phyloP scores from a whole-genome alignment of 2,888 invertebrate genomes.

The Cheiracanthium punctorium region DNA sequence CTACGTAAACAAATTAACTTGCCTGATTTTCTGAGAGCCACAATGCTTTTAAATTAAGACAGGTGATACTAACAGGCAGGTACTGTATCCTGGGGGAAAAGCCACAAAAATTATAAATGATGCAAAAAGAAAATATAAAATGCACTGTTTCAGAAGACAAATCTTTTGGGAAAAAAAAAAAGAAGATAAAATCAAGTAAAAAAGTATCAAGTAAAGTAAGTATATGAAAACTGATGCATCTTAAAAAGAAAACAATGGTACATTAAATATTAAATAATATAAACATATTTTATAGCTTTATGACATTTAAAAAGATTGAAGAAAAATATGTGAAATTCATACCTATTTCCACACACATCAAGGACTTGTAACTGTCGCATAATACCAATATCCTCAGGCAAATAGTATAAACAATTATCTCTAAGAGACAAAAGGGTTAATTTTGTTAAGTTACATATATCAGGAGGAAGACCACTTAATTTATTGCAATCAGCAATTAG shows the following conservation, averaged over 20 bases:
- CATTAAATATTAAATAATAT: not conserved
- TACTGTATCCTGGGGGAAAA: conserved; percentile 91
- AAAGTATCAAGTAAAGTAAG: too few species aligned
- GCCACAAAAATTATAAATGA: not conserved
- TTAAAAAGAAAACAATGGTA: not conserved
- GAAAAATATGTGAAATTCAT: not conserved
- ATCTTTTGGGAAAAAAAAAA: not conserved
- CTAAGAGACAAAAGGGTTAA: conserved; percentile 95
- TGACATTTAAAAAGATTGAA: too few species aligned
- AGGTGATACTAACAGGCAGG: conserved; percentile 95
- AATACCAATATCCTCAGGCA: conserved; percentile 94
- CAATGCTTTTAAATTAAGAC: conserved; percentile 94
- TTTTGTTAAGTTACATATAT: conserved; percentile 89
- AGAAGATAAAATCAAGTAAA: too few species aligned
- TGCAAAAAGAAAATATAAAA: too few species aligned
- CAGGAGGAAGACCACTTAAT: conserved; percentile 89
- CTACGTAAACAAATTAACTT: not conserved
- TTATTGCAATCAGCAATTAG: conserved; percentile 98
- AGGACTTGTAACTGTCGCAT: conserved; percentile 94
- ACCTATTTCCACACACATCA: conserved; percentile 97
- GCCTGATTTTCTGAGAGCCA: conserved; percentile 98
- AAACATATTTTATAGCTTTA: not conserved
- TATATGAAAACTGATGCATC: not conserved
- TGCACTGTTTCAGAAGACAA: not conserved
- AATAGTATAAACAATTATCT: conserved; percentile 93